Percentiles rank a stretch among this genome's conserved stretches.
phyloP scores from a whole-genome alignment of 1,140 invertebrate species.

The Cotesia glomerata region DNA sequence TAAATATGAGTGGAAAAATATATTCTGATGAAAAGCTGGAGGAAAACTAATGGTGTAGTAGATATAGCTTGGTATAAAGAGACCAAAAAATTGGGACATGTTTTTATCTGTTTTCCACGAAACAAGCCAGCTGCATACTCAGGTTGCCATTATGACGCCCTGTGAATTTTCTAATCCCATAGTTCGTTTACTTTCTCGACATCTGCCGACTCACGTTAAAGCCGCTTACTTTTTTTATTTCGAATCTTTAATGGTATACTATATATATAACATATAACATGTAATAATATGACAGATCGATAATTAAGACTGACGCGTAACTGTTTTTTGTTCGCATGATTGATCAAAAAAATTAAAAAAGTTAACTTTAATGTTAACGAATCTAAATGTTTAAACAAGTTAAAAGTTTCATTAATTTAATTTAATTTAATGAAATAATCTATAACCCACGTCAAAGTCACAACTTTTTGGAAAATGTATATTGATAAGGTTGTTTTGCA shows the following conservation, averaged over 20 bases:
- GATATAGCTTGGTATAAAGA: neutral
- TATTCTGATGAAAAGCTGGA: neutral
- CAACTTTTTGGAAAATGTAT: neutral
- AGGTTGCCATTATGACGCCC: neutral
- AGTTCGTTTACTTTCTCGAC: neutral
- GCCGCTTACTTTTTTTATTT: neutral
- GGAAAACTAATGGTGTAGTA: neutral
- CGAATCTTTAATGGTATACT: neutral
- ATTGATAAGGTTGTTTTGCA: neutral
- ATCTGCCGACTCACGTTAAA: slow-evolving; percentile 3
- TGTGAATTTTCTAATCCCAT: neutral
- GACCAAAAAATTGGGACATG: neutral
- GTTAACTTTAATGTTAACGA: no score
- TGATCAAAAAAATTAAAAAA: no score
- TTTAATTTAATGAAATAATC: no score
- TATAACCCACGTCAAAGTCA: neutral
- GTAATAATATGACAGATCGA: neutral
- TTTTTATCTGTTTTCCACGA: neutral
- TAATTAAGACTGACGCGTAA: neutral
- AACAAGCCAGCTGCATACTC: neutral
- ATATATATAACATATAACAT: no score
- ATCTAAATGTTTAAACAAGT: no score
- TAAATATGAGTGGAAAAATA: neutral
- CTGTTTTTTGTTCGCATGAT: no score
- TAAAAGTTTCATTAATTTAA: no score